phyloP scores from a whole-genome alignment of 1,140 invertebrate genomes.

The Ips typographus region DNA sequence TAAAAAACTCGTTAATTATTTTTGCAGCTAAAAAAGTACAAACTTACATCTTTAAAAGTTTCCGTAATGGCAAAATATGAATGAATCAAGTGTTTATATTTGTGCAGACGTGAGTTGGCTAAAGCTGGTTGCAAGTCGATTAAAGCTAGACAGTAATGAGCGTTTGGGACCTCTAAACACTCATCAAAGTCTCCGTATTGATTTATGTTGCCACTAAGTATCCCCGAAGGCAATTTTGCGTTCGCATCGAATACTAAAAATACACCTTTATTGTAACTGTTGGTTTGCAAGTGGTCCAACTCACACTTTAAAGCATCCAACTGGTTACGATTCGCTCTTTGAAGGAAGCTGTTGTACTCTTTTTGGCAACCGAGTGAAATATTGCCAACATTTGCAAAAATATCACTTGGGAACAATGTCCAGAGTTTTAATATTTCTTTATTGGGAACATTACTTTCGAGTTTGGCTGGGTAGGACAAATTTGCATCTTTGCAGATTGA shows the following conservation, averaged over 20 bases:
- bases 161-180: constrained; percentile 55
- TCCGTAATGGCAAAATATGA: constrained; percentile 41
- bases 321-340: constrained; percentile 17
- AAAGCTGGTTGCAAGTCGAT: constrained; percentile 43
- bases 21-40: constrained; percentile 5
- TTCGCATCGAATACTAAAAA: constrained; percentile 63
- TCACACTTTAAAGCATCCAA: constrained; percentile 39
- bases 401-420: constrained; percentile 10
- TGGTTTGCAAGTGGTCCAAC: constrained; percentile 2
- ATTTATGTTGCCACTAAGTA: constrained; percentile 63
- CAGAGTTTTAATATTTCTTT: not conserved
- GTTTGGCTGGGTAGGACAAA: constrained; percentile 7
- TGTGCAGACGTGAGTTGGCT: constrained; percentile 23
- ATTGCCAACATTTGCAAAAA: constrained; percentile 12
- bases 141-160: constrained; percentile 61
- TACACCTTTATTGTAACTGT: constrained; percentile 3
- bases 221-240: constrained; percentile 61
- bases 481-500: not conserved
- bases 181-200: constrained; percentile 67
- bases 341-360: constrained; percentile 17
- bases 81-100: constrained; percentile 38
- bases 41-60: constrained; percentile 42
- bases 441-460: not conserved
- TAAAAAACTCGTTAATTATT: constrained; percentile 41
- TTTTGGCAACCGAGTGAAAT: constrained; percentile 23